Evolutionary conservation across 2,888 invertebrate species (phyloP).

Genomic region (Brenthis ino): DNA sequence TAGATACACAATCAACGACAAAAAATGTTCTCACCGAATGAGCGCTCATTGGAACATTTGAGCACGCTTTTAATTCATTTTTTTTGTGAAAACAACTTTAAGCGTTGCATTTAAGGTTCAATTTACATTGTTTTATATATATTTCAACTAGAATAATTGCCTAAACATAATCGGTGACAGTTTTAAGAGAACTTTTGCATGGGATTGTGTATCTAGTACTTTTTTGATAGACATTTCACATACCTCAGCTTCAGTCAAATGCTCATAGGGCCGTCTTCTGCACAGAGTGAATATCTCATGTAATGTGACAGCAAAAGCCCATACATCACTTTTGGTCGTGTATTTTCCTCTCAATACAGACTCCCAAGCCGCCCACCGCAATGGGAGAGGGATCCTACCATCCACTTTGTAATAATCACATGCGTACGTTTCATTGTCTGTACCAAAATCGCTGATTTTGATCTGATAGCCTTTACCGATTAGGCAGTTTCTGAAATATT

Average conservation of each 20-base stretch:
- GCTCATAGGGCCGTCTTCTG: slow-evolving; percentile 89
- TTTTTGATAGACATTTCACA: not conserved
- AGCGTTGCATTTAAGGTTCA: too few species aligned
- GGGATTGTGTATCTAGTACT: too few species aligned
- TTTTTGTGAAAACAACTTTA: too few species aligned
- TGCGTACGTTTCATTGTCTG: slow-evolving; percentile 90
- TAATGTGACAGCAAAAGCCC: slow-evolving; percentile 94
- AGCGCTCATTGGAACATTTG: too few species aligned
- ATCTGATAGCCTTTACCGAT: slow-evolving; percentile 91
- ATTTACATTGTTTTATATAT: too few species aligned
- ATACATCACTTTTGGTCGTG: slow-evolving; percentile 94
- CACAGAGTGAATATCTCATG: slow-evolving; percentile 93
- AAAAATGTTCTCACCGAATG: too few species aligned
- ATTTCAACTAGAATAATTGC: too few species aligned
- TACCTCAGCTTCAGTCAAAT: slow-evolving; percentile 88
- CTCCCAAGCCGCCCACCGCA: slow-evolving; percentile 96
- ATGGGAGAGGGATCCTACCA: slow-evolving; percentile 89
- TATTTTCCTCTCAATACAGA: slow-evolving; percentile 90
- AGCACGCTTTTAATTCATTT: too few species aligned
- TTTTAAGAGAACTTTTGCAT: too few species aligned
- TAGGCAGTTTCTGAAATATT: slow-evolving; percentile 87
- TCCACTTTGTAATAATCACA: slow-evolving; percentile 92
- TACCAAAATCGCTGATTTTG: slow-evolving; percentile 93
- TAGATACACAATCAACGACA: too few species aligned
- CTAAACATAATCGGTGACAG: too few species aligned